Conservation (phyloP, 2,113 vertebrate genomes). For the Seriola quinqueradiata region DNA sequence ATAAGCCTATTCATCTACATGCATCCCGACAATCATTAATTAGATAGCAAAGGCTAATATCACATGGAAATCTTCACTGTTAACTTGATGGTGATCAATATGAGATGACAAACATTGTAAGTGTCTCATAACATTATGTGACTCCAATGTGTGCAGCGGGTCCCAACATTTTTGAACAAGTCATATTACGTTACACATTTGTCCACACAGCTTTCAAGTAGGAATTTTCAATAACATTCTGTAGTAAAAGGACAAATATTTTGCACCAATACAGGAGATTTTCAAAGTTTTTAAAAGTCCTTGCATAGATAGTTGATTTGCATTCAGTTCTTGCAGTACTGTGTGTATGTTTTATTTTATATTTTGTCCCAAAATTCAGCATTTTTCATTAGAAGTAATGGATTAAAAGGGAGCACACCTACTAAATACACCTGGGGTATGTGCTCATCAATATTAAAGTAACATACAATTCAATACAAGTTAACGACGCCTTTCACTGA, state of each 20-base stretch:
- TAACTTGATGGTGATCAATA: background rate
- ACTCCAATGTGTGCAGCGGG: conserved; percentile 21
- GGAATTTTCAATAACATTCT: conserved; percentile 36
- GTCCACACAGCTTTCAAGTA: conserved; percentile 6
- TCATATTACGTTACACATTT: conserved; percentile 17
- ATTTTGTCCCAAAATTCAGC: conserved; percentile 22
- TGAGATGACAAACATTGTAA: conserved; percentile 4
- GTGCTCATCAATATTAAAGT: conserved; percentile 16
- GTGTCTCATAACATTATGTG: conserved; percentile 8
- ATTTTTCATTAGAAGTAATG: conserved; percentile 7
- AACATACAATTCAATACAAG: background rate
- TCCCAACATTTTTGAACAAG: background rate
- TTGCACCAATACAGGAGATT: conserved; percentile 52
- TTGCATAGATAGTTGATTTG: conserved; percentile 75
- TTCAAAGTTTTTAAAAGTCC: conserved; percentile 27
- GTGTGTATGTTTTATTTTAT: conserved; percentile 8
- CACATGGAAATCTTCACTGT: conserved; percentile 6
- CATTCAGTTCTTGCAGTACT: conserved; percentile 46
- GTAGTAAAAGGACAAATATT: conserved; percentile 42
- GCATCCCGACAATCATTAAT: conserved; percentile 16
- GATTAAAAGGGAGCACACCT: conserved; percentile 11
- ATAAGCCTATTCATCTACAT: conserved; percentile 14
- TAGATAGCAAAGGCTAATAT: conserved; percentile 14
- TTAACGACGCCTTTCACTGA: background rate
- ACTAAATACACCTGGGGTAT: background rate